Evolutionary conservation across 1,140 invertebrate species (phyloP), one percentile per base, ranked within the genome.

Genomic region (Polypedilum pembai): DNA sequence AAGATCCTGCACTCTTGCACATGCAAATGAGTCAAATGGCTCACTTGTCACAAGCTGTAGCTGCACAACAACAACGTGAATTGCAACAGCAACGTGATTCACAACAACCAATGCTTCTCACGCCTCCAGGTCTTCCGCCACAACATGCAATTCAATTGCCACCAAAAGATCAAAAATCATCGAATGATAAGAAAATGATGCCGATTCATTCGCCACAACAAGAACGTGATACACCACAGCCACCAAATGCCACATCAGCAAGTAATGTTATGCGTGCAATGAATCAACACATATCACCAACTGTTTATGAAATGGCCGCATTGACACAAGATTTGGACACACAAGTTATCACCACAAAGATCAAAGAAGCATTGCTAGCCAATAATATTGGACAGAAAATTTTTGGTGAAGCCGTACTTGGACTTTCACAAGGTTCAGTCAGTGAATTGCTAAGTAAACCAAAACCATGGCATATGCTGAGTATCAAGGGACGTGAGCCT

Each of bases 331-430:
- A 98, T 80, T 86, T 99, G 40, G 96, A 99, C 80, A 98, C 97
- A 0, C 94, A 98, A 81, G 91, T 91, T 5, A 95, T 98, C 76
- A 98, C 96, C 0, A 97, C 94, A 0, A 95, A 95, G 82, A 98
- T 98, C 79, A 99, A 98, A 81, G 96, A 98, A 82, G 94, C 96
- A 0, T 84, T 98, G 0, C 84, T 98, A 45, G 95, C 96, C 8
- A 98, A 98, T 79, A 98, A 98, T 79, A 96, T 98, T 78, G 96
- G 96, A 1, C 97, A 99, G 84, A 98, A 98, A 86, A 93, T 98
- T 74, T 98, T 98, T 80, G 96, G 96, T 17, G 96, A 99, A 85
- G 94, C 94, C 0, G 96, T 99, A 24, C 84, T 98, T 0, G 96
- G 96, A 0, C 85, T 98, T 12, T 98, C 95, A 2, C 96, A 99